These are phyloP conservation scores for Monoplex corrugatus DNA, from an alignment of 2,888 invertebrate genomes.

Conservation along the genomic window DNA sequence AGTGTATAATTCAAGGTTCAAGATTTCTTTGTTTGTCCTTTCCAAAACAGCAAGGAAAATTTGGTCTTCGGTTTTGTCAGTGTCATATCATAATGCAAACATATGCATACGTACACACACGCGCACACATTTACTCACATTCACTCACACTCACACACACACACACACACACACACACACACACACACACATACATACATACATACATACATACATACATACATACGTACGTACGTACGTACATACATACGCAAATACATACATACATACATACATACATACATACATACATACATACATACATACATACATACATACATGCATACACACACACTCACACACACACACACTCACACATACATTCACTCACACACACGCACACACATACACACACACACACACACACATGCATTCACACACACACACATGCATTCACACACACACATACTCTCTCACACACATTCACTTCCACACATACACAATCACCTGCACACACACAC, in stretches of 20 bases:
- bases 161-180: slow-evolving; percentile 1
- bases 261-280: background rate
- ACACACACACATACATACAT: background rate
- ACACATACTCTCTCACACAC: too few relatives aligned
- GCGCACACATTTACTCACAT: too few relatives aligned
- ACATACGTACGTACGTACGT: background rate
- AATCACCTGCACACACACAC: too few relatives aligned
- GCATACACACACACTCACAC: background rate
- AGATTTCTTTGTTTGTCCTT: too few relatives aligned
- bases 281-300: background rate
- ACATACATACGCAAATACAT: background rate
- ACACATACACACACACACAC: background rate
- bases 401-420: background rate
- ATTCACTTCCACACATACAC: too few relatives aligned
- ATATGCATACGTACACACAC: background rate
- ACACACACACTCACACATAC: background rate
- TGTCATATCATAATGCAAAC: too few relatives aligned
- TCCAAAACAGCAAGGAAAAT: too few relatives aligned
- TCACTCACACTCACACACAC: too few relatives aligned
- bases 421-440: too few relatives aligned
- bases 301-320: background rate
- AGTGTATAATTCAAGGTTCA: too few relatives aligned
- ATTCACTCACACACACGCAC: background rate
- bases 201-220: background rate
- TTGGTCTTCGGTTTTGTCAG: too few relatives aligned